These are phyloP conservation scores for Dipus sagitta DNA, from an alignment of 2,797 vertebrate species.

Conservation along the genomic window DNA sequence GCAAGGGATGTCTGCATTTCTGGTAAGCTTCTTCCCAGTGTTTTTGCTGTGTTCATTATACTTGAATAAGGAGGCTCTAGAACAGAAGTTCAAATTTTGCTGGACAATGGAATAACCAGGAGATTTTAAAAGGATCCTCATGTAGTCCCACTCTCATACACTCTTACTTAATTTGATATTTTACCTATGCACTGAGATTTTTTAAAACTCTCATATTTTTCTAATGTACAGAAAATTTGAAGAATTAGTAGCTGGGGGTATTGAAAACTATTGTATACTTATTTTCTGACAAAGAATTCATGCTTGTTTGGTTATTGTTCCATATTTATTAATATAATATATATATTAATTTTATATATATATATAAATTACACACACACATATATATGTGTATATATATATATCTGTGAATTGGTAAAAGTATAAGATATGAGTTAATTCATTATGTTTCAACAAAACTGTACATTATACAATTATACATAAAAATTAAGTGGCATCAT, in stretches of 20 bases:
- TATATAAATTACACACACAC: neutral
- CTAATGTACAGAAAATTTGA: neutral
- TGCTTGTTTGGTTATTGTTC: neutral
- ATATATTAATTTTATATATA: neutral
- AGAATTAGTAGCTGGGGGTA: neutral
- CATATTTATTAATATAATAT: too few species aligned
- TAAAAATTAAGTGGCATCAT: conserved; percentile 23
- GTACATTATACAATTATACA: neutral
- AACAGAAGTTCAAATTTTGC: neutral
- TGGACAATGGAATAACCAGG: neutral
- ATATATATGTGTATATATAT: neutral
- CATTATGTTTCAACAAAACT: neutral
- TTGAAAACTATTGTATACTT: neutral
- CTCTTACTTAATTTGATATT: neutral
- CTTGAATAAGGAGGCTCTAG: neutral
- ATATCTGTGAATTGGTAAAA: neutral
- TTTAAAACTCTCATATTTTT: neutral
- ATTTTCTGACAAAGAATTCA: neutral
- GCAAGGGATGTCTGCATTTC: neutral
- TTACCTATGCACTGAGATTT: neutral
- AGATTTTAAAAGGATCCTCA: neutral
- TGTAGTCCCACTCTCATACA: neutral
- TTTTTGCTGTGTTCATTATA: neutral
- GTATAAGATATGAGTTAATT: neutral
- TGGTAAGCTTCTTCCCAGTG: neutral